Percentiles rank a stretch among this genome's conserved stretches.
Evolutionary conservation across 2,113 vertebrate species (phyloP).

Genomic region (Poecile atricapillus): DNA sequence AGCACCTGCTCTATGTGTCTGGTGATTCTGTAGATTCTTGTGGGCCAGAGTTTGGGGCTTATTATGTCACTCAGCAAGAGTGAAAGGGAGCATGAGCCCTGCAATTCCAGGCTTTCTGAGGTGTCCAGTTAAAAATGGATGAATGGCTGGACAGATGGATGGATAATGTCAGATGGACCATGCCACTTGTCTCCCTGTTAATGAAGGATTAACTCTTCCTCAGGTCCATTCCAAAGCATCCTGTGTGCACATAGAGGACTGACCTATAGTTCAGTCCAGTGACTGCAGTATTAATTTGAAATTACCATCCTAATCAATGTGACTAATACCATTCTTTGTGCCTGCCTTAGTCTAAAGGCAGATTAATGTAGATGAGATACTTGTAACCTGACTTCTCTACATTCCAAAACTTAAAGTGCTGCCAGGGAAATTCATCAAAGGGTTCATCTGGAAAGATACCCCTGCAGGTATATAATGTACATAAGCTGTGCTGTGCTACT

Average conservation of each 20-base stretch:
- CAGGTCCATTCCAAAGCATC: not conserved
- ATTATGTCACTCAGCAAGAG: not conserved
- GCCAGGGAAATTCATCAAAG: not conserved
- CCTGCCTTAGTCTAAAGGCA: not conserved
- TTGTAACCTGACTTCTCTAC: not conserved
- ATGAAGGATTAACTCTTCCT: not conserved
- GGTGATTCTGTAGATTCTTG: not conserved
- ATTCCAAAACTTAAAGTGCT: not conserved
- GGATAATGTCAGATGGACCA: not conserved
- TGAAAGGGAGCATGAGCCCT: not conserved
- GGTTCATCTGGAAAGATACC: not conserved
- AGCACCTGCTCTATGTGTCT: fast-evolving
- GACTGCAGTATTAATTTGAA: not conserved
- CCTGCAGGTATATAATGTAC: not conserved
- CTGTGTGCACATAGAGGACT: not conserved
- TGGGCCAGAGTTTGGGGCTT: not conserved
- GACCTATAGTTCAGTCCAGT: not conserved
- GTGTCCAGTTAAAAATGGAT: not conserved
- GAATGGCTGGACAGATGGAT: not conserved
- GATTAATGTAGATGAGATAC: not conserved
- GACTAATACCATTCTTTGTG: not conserved
- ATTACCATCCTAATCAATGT: not conserved
- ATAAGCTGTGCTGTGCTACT: not conserved
- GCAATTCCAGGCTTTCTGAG: not conserved
- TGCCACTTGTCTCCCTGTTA: not conserved